Evolutionary conservation across 2,888 invertebrate species (phyloP).

Genomic region (Amphimallon solstitiale): DNA sequence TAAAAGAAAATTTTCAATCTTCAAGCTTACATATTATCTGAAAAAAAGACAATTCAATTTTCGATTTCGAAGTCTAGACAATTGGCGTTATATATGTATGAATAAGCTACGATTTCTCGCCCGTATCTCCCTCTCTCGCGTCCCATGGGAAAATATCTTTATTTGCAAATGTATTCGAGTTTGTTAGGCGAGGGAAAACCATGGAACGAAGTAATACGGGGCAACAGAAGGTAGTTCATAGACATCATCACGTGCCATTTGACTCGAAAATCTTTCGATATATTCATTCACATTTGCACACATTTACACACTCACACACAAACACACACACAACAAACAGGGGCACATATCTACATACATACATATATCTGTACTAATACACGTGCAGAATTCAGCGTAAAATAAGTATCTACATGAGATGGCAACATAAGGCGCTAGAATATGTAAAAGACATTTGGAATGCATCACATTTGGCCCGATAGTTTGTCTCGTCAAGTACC

Average conservation of each 20-base stretch:
- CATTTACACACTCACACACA: constrained; percentile 30
- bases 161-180: constrained; percentile 28
- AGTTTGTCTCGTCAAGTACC: constrained; percentile 61
- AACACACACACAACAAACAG: background rate
- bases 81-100: constrained; percentile 23
- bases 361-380: background rate
- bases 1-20: too few species aligned
- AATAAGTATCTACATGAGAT: constrained; percentile 2
- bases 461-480: constrained; percentile 63
- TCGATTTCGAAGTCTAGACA: constrained; percentile 28
- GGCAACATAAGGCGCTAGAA: constrained; percentile 50
- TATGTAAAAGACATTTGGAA: constrained; percentile 61
- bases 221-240: constrained; percentile 1
- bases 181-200: background rate
- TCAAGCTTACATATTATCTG: too few species aligned
- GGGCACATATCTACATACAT: background rate
- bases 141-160: constrained; percentile 8
- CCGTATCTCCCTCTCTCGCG: background rate
- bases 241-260: constrained; percentile 36
- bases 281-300: constrained; percentile 40
- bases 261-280: constrained; percentile 39
- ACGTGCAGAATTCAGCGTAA: background rate
- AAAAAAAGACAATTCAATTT: too few species aligned
- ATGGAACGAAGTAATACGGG: too few species aligned
- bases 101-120: constrained; percentile 5